Conservation (phyloP, 2,113 vertebrate species). For the Herpetotheres cachinnans region DNA sequence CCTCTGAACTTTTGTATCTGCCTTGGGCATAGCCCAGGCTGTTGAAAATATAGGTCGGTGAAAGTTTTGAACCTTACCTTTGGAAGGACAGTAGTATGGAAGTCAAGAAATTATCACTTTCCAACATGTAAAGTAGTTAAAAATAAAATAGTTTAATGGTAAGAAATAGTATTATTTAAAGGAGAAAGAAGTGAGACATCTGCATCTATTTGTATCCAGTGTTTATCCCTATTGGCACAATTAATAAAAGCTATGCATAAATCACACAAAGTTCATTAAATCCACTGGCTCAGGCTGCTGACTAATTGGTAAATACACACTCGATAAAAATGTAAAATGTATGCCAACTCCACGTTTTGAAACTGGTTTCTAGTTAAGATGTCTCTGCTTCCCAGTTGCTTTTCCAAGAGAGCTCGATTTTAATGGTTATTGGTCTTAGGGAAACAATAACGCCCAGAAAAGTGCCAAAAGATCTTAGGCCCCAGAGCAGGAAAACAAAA, state of each 20-base stretch:
- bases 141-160: not conserved
- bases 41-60: not conserved
- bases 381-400: not conserved
- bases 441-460: not conserved
- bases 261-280: slow-evolving; percentile 76
- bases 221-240: slow-evolving; percentile 71
- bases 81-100: not conserved
- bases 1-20: not conserved
- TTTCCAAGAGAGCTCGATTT: not conserved
- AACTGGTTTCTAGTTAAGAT: slow-evolving; percentile 1
- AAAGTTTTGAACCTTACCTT: not conserved
- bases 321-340: slow-evolving; percentile 54
- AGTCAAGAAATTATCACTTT: not conserved
- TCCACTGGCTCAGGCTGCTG: slow-evolving; percentile 63
- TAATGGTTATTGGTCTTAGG: not conserved
- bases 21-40: not conserved
- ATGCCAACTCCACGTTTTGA: slow-evolving; percentile 49
- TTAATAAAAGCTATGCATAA: slow-evolving; percentile 75
- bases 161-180: slow-evolving; percentile 47
- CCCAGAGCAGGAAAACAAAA: not conserved
- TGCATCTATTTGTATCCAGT: slow-evolving; percentile 67
- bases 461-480: not conserved
- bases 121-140: not conserved
- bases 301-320: slow-evolving; percentile 74
- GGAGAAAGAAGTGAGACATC: slow-evolving; percentile 46